Base-by-base conservation (phyloP, 2,113 vertebrate species). In the Erpornis zantholeuca region DNA sequence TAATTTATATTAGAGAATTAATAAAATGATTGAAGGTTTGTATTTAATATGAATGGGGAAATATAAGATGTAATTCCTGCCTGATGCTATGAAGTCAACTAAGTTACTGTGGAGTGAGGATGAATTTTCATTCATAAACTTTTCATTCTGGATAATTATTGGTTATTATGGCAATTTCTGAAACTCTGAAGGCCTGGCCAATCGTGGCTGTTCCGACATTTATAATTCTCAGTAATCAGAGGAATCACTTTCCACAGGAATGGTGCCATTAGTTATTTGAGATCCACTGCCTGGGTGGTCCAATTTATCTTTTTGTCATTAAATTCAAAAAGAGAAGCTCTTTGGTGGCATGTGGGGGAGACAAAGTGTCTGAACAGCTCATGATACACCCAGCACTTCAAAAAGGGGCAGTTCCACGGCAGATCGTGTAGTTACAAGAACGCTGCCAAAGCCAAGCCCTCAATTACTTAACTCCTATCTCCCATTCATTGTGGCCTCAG, bases 51-150 rank as follows among this genome's bases (percentile, higher is more conserved):
- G 44, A 87, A 45, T 70, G 72, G 54, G 18, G 54, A 81, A 95
- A 64, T 90, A 75, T 0, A 82, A 86, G 17, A 24, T 86, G 28
- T 70, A 66, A 70, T 88, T 94, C 19, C 35, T 92, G 29, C 35
- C 59, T 68, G 50, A 60, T 86, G 11, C 57, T 68, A 7, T 44
- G 60, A 64, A 91, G 36, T 56, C 25, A 83, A 2, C 31, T 52
- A 45, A 72, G n/a, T 91, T 81, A 59, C 56, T 82, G 49, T 25
- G 86, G 54, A 80, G 24, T 5, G 29, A 77, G 75, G 54, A 81
- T 78, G 68, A 81, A 71, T 94, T 90, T 68, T 94, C 82, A 85
- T 95, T 96, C 76, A 82, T 86, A 90, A 88, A 82, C 82, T 86
- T 88, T 90, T 90, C 63, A 83, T 38, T 92, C 49, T 50, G 64